Evolutionary conservation across 2,797 vertebrate species (phyloP).

Genomic region (Pelobates cultripes): DNA sequence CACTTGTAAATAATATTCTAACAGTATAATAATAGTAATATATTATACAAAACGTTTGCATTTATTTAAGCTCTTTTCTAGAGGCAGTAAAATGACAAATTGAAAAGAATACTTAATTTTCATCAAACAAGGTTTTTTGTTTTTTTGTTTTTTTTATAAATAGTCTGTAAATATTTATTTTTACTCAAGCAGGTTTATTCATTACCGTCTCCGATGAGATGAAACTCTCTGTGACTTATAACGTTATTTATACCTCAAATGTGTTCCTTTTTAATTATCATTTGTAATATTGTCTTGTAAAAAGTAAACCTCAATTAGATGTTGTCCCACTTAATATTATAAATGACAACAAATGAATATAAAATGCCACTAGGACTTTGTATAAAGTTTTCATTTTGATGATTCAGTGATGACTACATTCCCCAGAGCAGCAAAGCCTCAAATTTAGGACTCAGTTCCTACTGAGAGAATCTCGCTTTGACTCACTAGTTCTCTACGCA

Average conservation of each 20-base stretch:
- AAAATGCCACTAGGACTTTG: neutral
- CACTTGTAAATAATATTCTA: too few species aligned
- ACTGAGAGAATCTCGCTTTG: constrained; percentile 31
- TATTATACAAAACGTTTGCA: too few species aligned
- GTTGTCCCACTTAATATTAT: constrained; percentile 15
- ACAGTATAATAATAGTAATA: too few species aligned
- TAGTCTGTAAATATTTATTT: neutral
- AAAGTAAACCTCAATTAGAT: constrained; percentile 14
- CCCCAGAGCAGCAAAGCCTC: constrained; percentile 5
- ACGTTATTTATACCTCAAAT: too few species aligned
- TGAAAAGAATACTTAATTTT: neutral
- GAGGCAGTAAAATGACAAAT: neutral
- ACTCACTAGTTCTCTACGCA: constrained; percentile 16
- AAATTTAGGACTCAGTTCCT: constrained; percentile 32
- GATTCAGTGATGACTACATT: constrained; percentile 24
- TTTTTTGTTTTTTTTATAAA: neutral
- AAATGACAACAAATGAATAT: constrained; percentile 35
- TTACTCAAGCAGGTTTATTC: neutral
- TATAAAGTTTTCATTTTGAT: constrained; percentile 28
- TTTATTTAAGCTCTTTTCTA: neutral
- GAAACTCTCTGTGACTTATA: neutral
- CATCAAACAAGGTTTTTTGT: constrained; percentile 3
- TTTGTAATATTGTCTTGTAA: neutral
- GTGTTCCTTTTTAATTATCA: neutral
- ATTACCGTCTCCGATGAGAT: neutral